Base-by-base conservation (phyloP, 2,797 vertebrate genomes). In the Pantherophis vulpinus region DNA sequence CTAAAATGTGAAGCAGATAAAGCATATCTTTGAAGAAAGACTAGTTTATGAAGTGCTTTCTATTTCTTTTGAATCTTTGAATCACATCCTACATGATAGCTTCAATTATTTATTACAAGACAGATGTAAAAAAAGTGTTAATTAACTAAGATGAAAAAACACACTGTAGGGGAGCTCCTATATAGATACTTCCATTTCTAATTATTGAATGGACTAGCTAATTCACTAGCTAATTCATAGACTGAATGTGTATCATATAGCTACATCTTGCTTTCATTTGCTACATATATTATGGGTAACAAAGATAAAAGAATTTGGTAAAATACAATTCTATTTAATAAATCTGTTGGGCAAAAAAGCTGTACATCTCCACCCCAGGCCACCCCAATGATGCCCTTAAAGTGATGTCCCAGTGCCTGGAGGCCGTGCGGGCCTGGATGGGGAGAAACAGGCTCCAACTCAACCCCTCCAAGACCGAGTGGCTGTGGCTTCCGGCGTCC, bases 101-200 rank as follows among this genome's bases (percentile, higher is more conserved):
- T 96, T 97, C 96, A 97, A 97, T 97, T 97, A 97, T 97, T 97
- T 97, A 97, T 95, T 97, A 95, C 91, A 96, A 96, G 93, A 96
- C 93, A 95, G 93, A 95, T 95, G 94, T 95, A 96, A 97, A 97
- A 63, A 96, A 97, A 94, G 95, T 95, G 95, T 96, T 97, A 97
- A 97, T 97, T 97, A 97, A 94, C 92, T 95, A 95, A 97, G 96
- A 97, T 97, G 95, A 97, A 97, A 97, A 96, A 95, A 95, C 92
- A 18, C 90, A 96, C 95, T 97, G 95, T 94, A 96, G 96, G 95
- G 94, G 95, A 96, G 90, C 92, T 95, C 91, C 95, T 96, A 94
- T 96, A 96, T 95, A 95, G 89, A 66, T 95, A 94, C 61, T 96
- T 94, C 94, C 94, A 91, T 94, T 96, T 96, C 92, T 94, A 93